phyloP scores from a whole-genome alignment of 1,140 invertebrate genomes.

The Plectus sambesii region DNA sequence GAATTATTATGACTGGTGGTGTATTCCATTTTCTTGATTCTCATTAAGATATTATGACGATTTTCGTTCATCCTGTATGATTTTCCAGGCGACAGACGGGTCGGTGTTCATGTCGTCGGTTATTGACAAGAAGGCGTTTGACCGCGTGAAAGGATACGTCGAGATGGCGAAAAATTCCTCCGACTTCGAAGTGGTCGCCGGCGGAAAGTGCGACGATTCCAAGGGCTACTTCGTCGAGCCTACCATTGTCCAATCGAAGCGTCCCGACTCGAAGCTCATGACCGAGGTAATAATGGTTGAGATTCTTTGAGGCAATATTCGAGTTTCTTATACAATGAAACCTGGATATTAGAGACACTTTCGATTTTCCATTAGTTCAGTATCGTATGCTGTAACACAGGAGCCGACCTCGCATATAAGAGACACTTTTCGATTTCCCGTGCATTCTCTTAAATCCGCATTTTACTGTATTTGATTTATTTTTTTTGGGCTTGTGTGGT shows the following conservation, averaged over 20 bases:
- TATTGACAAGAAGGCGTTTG: slow-evolving; percentile 85
- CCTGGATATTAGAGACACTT: too few relatives aligned
- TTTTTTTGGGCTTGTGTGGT: slow-evolving; percentile 1
- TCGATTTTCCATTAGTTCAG: too few relatives aligned
- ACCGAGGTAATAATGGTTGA: slow-evolving; percentile 62
- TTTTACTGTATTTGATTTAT: too few relatives aligned
- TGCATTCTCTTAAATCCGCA: too few relatives aligned
- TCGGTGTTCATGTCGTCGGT: slow-evolving; percentile 75
- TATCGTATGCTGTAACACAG: too few relatives aligned
- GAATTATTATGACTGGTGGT: too few relatives aligned
- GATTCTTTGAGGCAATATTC: too few relatives aligned
- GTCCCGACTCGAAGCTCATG: slow-evolving; percentile 80
- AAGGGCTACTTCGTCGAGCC: slow-evolving; percentile 88
- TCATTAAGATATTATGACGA: background rate
- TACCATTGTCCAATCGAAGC: slow-evolving; percentile 73
- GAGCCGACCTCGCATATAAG: too few relatives aligned
- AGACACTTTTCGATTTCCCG: too few relatives aligned
- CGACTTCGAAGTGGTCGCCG: slow-evolving; percentile 66
- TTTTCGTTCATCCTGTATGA: slow-evolving; percentile 52
- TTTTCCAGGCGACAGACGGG: slow-evolving; percentile 35
- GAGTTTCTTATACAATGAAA: too few relatives aligned
- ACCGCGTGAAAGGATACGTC: slow-evolving; percentile 76
- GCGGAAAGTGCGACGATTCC: slow-evolving; percentile 74
- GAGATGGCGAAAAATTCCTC: slow-evolving; percentile 68
- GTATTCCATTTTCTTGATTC: slow-evolving; percentile 5